phyloP scores from a whole-genome alignment of 2,113 vertebrate genomes.

The Pachyramphus minor region DNA sequence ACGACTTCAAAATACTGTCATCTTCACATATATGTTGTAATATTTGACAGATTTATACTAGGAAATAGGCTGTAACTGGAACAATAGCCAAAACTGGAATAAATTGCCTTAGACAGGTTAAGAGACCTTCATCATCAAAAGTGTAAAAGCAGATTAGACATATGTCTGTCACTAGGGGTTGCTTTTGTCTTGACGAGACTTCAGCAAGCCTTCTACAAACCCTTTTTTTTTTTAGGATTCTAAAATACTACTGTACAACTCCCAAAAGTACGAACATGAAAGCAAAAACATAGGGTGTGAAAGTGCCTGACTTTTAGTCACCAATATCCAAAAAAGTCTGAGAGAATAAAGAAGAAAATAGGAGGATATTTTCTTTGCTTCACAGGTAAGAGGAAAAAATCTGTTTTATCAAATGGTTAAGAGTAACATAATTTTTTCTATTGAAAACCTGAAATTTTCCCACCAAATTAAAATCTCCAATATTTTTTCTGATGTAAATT shows the following conservation, averaged over 20 bases:
- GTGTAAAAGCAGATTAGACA: not conserved
- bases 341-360: not conserved
- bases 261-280: not conserved
- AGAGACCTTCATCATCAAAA: not conserved
- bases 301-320: not conserved
- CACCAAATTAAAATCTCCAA: not conserved
- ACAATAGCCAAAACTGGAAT: not conserved
- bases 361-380: not conserved
- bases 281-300: not conserved
- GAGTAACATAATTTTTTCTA: not conserved
- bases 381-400: not conserved
- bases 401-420: not conserved
- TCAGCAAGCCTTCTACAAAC: not conserved
- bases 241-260: not conserved
- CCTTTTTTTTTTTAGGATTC: not conserved
- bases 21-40: not conserved
- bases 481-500: not conserved
- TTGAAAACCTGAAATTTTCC: not conserved
- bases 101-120: not conserved
- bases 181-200: not conserved
- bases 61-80: not conserved
- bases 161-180: not conserved
- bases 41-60: not conserved
- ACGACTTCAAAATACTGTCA: not conserved
- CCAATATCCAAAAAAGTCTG: not conserved